These are phyloP conservation scores for Solenopsis invicta DNA, from an alignment of 1,140 invertebrate species.

Conservation along the genomic window DNA sequence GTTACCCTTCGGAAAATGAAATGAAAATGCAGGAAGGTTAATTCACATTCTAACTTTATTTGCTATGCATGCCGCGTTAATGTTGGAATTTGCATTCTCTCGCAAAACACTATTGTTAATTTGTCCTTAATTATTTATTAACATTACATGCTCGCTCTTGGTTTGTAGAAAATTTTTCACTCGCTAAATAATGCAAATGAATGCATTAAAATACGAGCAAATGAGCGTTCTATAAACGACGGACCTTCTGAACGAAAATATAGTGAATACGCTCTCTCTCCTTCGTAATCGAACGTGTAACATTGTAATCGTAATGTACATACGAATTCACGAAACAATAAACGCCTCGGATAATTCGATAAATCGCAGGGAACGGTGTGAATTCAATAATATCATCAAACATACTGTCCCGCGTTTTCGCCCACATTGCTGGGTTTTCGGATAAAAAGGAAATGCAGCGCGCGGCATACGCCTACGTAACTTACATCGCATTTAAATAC, in stretches of 20 bases:
- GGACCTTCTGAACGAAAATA: neutral
- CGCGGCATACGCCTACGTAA: neutral
- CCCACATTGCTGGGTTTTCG: constrained; percentile 11
- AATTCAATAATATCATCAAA: constrained; percentile 15
- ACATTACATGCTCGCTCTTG: neutral
- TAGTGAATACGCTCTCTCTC: constrained; percentile 1
- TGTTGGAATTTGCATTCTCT: neutral
- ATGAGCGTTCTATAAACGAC: constrained; percentile 8
- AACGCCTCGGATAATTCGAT: constrained; percentile 46
- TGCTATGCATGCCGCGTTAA: neutral
- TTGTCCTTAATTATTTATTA: constrained; percentile 26
- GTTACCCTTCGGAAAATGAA: neutral
- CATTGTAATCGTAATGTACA: constrained; percentile 16
- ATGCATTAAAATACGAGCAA: constrained; percentile 12
- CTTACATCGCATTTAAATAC: constrained; percentile 23
- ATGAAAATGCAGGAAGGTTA: neutral
- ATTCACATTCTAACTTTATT: constrained; percentile 14
- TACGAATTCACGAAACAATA: constrained; percentile 48
- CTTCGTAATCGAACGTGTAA: constrained; percentile 1
- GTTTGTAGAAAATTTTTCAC: constrained; percentile 14
- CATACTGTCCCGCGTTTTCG: neutral
- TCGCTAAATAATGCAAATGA: constrained; percentile 25
- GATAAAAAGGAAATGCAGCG: constrained; percentile 7
- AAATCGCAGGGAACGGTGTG: neutral
- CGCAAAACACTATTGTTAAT: neutral